These are phyloP conservation scores for Zygothrica quintamaculata DNA, from an alignment of 2,888 invertebrate species.

Conservation along the genomic window DNA sequence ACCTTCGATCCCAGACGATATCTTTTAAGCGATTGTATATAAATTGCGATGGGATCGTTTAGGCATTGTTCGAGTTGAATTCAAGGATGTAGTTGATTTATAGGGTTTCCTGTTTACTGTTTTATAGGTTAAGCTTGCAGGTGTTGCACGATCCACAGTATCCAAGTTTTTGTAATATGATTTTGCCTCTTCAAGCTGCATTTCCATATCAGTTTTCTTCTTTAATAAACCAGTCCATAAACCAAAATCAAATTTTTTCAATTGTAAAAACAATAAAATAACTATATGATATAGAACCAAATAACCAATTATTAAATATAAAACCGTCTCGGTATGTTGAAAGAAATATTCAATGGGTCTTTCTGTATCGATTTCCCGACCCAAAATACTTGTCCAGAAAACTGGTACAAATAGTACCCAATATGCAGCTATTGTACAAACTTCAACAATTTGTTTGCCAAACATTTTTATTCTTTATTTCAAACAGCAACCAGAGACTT, in stretches of 20 bases:
- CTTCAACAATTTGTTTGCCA: conserved; percentile 38
- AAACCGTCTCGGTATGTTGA: background rate
- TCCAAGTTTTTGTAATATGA: conserved; percentile 8
- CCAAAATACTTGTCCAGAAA: background rate
- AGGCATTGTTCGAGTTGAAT: too few species aligned
- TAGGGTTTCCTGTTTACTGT: background rate
- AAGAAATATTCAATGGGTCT: conserved; percentile 18
- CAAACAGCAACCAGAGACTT: background rate
- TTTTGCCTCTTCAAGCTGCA: conserved; percentile 18
- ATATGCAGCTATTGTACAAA: conserved; percentile 28
- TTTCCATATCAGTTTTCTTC: background rate
- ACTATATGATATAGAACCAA: conserved; percentile 16
- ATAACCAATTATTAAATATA: conserved; percentile 30
- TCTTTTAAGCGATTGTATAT: too few species aligned
- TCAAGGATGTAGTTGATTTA: background rate
- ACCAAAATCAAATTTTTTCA: conserved; percentile 8
- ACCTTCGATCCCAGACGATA: too few species aligned
- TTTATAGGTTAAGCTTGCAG: conserved; percentile 9
- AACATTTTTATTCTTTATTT: conserved; percentile 44
- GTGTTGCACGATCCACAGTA: conserved; percentile 20
- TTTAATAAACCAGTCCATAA: conserved; percentile 22
- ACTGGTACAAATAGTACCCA: conserved; percentile 29
- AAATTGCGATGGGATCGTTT: too few species aligned
- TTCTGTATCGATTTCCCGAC: background rate
- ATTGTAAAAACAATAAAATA: background rate